Evolutionary conservation across 2,797 vertebrate species (phyloP).

Genomic region (Mus spretus): DNA sequence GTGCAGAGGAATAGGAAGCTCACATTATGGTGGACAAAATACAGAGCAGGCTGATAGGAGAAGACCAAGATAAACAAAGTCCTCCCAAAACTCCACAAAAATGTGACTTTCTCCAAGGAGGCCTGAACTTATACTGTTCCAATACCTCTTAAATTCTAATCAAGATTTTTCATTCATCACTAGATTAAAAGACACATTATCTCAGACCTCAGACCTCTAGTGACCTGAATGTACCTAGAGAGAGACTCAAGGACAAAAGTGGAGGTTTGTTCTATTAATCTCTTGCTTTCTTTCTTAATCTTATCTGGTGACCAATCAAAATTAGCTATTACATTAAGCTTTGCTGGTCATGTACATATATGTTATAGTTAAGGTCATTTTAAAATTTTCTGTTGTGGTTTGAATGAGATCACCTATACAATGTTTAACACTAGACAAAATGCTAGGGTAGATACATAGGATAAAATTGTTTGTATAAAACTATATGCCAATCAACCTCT

Average conservation of each 20-base stretch:
- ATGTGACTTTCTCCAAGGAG: not conserved
- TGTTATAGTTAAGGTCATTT: conserved; percentile 49
- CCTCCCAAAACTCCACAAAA: not conserved
- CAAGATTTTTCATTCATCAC: not conserved
- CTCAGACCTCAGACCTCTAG: not conserved
- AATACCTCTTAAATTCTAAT: not conserved
- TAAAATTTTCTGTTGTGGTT: conserved; percentile 32
- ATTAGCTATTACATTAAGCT: not conserved
- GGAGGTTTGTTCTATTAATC: not conserved
- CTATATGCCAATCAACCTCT: not conserved
- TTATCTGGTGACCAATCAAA: not conserved
- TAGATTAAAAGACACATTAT: not conserved
- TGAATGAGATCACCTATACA: not conserved
- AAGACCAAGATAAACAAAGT: not conserved
- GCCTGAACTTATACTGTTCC: not conserved
- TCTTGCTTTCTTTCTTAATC: not conserved
- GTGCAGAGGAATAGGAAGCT: not conserved
- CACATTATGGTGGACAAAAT: not conserved
- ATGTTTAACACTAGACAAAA: conserved; percentile 31
- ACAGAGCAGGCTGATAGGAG: not conserved
- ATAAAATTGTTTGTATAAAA: conserved; percentile 11
- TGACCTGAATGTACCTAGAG: not conserved
- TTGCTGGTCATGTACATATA: not conserved
- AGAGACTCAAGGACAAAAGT: not conserved
- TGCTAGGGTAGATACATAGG: conserved; percentile 24